Evolutionary conservation across 2,113 vertebrate genomes (phyloP).

Genomic region (Engraulis encrasicolus): DNA sequence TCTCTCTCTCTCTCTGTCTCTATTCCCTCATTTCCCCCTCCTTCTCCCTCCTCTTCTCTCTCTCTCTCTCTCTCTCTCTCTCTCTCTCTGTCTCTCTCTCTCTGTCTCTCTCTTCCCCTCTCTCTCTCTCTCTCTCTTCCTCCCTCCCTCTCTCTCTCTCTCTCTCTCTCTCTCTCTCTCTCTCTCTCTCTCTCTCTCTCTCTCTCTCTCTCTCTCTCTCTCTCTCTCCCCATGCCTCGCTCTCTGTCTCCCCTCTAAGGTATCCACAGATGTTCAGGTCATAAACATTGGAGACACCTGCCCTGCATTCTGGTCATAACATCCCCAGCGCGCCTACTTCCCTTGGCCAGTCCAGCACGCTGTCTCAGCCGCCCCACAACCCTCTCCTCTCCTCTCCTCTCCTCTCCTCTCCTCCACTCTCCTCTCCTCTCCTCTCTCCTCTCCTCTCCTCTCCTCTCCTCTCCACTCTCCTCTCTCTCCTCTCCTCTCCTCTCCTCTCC

Average conservation of each 20-base stretch:
- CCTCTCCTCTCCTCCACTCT: constrained; percentile 30
- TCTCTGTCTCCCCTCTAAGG: constrained; percentile 34
- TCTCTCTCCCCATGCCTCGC: constrained; percentile 28
- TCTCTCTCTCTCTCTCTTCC: background rate
- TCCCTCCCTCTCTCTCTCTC: constrained; percentile 1
- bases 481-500: constrained; percentile 27
- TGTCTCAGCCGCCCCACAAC: background rate
- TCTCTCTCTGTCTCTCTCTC: constrained; percentile 25
- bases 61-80: no score
- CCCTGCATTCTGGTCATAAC: constrained; percentile 66
- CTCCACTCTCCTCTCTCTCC: no score
- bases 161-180: constrained; percentile 25
- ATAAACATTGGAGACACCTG: constrained; percentile 70
- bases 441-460: no score
- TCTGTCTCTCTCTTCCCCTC: constrained; percentile 24
- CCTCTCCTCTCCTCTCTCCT: constrained; percentile 20
- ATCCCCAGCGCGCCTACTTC: constrained; percentile 61
- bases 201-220: constrained; percentile 14
- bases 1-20: constrained; percentile 20
- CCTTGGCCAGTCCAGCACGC: constrained; percentile 65
- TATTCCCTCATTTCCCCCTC: background rate
- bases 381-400: constrained; percentile 30
- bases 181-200: constrained; percentile 8
- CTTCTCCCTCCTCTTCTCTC: no score
- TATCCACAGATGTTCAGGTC: constrained; percentile 68